These are phyloP conservation scores for Piaya cayana DNA, from an alignment of 2,113 vertebrate species.

Conservation along the genomic window DNA sequence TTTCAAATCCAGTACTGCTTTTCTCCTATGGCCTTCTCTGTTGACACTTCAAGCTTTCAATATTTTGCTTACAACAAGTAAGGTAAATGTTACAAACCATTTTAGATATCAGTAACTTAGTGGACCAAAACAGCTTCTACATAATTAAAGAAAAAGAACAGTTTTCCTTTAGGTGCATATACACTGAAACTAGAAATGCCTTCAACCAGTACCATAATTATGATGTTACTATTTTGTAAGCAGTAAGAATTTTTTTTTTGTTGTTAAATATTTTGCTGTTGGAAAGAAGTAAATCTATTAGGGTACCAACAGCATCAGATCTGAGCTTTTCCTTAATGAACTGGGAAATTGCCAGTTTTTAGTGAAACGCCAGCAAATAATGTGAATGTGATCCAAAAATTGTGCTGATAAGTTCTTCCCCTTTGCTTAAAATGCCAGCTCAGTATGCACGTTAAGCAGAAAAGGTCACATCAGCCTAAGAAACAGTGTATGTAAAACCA, in stretches of 20 bases:
- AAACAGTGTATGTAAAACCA: neutral
- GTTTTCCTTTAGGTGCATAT: neutral
- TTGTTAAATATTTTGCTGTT: slow-evolving; percentile 50
- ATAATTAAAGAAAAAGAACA: neutral
- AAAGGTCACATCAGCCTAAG: neutral
- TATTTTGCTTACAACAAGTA: neutral
- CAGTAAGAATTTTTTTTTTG: neutral
- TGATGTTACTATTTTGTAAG: neutral
- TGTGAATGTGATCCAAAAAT: neutral
- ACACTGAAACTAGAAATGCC: neutral
- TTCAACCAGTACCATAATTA: neutral
- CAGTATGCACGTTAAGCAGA: neutral
- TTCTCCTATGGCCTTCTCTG: neutral
- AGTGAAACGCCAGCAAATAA: slow-evolving; percentile 19
- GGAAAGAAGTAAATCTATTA: too few relatives aligned
- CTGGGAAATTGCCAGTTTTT: slow-evolving; percentile 39
- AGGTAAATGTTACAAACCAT: accelerated
- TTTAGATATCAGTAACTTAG: neutral
- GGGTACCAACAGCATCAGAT: slow-evolving; percentile 4
- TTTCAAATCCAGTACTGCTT: neutral
- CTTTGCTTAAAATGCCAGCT: neutral
- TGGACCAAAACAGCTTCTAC: neutral
- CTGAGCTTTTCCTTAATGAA: slow-evolving; percentile 34
- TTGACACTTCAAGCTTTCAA: neutral
- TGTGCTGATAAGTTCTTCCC: neutral